Evolutionary conservation across 2,113 vertebrate species (phyloP).

Genomic region (Physeter macrocephalus): DNA sequence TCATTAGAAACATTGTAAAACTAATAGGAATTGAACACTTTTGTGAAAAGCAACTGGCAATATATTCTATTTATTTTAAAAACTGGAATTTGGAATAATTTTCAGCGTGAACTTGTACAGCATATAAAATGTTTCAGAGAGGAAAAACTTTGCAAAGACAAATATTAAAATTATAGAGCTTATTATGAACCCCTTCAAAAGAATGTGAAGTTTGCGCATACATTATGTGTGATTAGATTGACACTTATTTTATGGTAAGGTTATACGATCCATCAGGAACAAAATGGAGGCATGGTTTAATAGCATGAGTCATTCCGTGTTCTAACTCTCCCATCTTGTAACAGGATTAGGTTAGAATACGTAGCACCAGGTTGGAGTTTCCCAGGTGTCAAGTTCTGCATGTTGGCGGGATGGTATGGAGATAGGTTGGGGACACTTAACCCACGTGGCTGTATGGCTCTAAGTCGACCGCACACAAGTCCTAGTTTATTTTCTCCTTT

Average conservation of each 20-base stretch:
- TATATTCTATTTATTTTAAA: conserved; percentile 61
- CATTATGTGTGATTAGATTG: not conserved
- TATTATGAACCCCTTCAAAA: not conserved
- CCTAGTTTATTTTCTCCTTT: not conserved
- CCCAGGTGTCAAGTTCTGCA: not conserved
- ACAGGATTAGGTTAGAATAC: not conserved
- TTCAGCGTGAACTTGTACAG: not conserved
- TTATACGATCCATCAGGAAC: not conserved
- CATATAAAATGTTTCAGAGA: not conserved
- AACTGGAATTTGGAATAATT: conserved; percentile 1
- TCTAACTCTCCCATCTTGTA: not conserved
- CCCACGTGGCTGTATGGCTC: not conserved
- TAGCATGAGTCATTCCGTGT: not conserved
- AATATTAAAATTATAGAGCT: not conserved
- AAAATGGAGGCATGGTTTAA: not conserved
- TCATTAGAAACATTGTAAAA: conserved; percentile 51
- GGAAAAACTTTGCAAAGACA: not conserved
- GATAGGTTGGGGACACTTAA: too few relatives aligned
- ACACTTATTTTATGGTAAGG: not conserved
- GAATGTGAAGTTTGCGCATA: not conserved
- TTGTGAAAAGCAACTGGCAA: conserved; percentile 53
- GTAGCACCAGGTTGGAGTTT: not conserved
- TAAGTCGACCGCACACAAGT: not conserved
- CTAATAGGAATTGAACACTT: conserved; percentile 56
- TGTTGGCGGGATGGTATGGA: not conserved